Evolutionary conservation across 2,888 invertebrate genomes (phyloP).

Genomic region (Amaurobius ferox): DNA sequence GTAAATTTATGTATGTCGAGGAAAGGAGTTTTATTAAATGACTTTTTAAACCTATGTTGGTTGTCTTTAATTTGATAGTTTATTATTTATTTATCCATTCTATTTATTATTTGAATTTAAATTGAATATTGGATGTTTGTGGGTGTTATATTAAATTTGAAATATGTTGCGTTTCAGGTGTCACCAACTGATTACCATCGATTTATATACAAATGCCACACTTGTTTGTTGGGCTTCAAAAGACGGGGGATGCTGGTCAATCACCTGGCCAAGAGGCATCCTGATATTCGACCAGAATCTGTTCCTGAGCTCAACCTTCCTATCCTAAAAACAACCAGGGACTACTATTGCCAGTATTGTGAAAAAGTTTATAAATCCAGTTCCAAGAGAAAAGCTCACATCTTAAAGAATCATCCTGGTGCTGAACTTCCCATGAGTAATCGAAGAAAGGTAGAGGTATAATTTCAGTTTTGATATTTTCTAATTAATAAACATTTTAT

Average conservation of each 20-base stretch:
- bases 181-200: slow-evolving; percentile 84
- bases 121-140: too few species aligned
- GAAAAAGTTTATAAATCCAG: slow-evolving; percentile 90
- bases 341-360: slow-evolving; percentile 91
- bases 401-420: slow-evolving; percentile 89
- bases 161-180: slow-evolving; percentile 76
- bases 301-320: slow-evolving; percentile 87
- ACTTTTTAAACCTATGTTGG: too few species aligned
- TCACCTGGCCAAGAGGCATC: slow-evolving; percentile 85
- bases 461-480: too few species aligned
- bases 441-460: slow-evolving; percentile 75
- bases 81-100: too few species aligned
- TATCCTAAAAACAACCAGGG: slow-evolving; percentile 85
- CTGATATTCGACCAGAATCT: slow-evolving; percentile 82
- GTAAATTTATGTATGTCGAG: too few species aligned
- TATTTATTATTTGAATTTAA: too few species aligned
- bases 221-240: slow-evolving; percentile 87
- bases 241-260: slow-evolving; percentile 90
- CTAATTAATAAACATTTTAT: too few species aligned
- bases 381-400: slow-evolving; percentile 89
- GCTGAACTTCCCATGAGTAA: slow-evolving; percentile 81
- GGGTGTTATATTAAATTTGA: too few species aligned
- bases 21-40: too few species aligned
- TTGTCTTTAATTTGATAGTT: too few species aligned
- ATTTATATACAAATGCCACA: slow-evolving; percentile 87